Evolutionary conservation across 92 coral and sea anemone species (phyloP), one percentile per base, ranked within the genome.

Genomic region (Metridium senile): DNA sequence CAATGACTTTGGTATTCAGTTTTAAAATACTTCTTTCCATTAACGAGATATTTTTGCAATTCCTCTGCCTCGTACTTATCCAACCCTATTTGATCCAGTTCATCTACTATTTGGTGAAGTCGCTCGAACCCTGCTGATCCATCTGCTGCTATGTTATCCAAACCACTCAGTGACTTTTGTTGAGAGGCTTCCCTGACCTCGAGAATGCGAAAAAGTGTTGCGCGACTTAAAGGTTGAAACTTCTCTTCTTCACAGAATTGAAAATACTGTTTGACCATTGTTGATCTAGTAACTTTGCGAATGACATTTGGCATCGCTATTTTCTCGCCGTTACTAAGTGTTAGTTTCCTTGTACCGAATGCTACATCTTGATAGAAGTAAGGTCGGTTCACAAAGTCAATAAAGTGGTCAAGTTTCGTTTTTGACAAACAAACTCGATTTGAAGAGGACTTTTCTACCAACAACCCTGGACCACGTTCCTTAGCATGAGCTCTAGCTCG

Each of bases 281-380:
- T 85, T 72, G 93, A 71, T 29, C 83, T 89, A 9, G 93, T 89
- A 27, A 89, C 93, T 47, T 81, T 89, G 51, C 93, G 84, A 30
- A 89, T 82, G 33, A 82, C 80, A 70, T 89, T 81, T 16, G 88
- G 93, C 93, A 85, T 89, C 6, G 59, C 76, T 31, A 89, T 62
- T 35, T 39, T 74, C 53, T 69, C 90, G 71, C 88, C 90, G 35
- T 85, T 85, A 45, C 72, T 61, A 49, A 89, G 84, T 78, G 11
- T 81, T 30, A 85, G 84, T 61, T 56, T 85, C 74, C 93, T 81
- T 26, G 90, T 89, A 34, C 90, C 93, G 20, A 81, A 85, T 2
- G 90, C 93, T n/a, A 88, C 93, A 76, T 88, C 93, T 62, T 88
- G 93, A 77, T 88, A 80, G 61, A 88, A 88, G 75, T 88, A 88